Base-by-base conservation (phyloP, 35 echinoderm and acorn worm genomes). In the Apostichopus parvimensis region DNA sequence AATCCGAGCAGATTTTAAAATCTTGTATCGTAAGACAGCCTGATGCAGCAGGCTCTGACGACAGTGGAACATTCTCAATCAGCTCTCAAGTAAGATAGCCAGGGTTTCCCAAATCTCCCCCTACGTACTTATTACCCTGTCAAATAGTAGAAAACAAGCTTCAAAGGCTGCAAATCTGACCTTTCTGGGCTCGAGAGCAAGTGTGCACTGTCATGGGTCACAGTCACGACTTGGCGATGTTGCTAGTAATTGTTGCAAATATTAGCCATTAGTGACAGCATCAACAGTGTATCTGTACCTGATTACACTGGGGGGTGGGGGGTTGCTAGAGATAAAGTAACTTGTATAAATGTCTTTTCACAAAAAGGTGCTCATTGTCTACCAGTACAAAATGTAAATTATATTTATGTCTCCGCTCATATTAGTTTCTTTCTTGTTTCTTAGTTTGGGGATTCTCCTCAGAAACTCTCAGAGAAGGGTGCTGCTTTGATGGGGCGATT, bases 401-500 rank as follows among this genome's bases (percentile, higher is more conserved):
- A 45, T 45, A 45, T 45, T 45, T 4, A 45, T 45, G 3, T 45
- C 34, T 0, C 34, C 34, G 8, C 34, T 22, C 34, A 12, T 1
- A 24, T 78, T 78, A 1, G 1, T 22, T 78, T 5, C 17, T 15
- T 52, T 94, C 78, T 93, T 9, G 11, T 70, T 91, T 26, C 24
- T 21, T 82, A 97, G 95, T 87, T 94, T 21, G 95, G 95, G 77
- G 95, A 97, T 53, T 97, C 95, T 18, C 95, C 95, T 78, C 95
- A 97, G 91, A 97, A 94, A 82, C 68, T 97, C 13, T 92, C 94
- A 24, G 95, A 94, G 72, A 96, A 94, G 70, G 97, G 97, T 71
- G 97, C 97, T 20, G 95, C 97, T 1, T 91, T 99, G 45, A 94
- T 99, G 91, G 95, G 93, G 17, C 68, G 92, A 73, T 92, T 99